These are phyloP conservation scores for Aplysia californica DNA, from an alignment of 1,140 invertebrate species.

Conservation along the genomic window DNA sequence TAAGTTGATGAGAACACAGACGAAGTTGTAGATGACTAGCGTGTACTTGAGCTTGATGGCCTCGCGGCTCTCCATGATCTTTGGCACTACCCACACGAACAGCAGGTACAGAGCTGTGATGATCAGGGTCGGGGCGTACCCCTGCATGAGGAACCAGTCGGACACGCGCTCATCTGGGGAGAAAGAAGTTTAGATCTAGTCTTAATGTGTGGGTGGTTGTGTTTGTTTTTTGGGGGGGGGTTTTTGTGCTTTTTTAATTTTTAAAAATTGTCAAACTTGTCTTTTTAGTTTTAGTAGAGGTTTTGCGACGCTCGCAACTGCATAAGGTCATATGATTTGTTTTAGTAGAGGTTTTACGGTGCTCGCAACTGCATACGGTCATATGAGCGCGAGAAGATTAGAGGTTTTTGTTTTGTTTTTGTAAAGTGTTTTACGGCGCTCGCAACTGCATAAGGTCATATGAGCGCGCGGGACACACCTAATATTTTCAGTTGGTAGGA, in stretches of 20 bases:
- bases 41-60: constrained; percentile 82
- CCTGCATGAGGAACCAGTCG: constrained; percentile 91
- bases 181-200: background rate
- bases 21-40: constrained; percentile 87
- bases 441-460: no score
- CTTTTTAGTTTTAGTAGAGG: background rate
- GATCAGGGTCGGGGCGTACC: constrained; percentile 86
- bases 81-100: constrained; percentile 81
- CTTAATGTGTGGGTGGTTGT: background rate
- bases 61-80: constrained; percentile 83
- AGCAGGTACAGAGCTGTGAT: constrained; percentile 85
- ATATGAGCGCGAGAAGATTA: no score
- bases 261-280: background rate
- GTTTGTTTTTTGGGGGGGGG: no score
- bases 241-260: no score
- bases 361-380: no score
- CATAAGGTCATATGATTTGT: no score
- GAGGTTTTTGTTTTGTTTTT: no score
- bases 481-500: no score
- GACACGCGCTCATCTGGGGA: constrained; percentile 76
- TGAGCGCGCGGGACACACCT: no score
- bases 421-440: no score
- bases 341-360: no score
- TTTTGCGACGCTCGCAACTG: background rate
- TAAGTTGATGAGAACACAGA: constrained; percentile 85